Evolutionary conservation across 2,113 vertebrate genomes (phyloP), one percentile per base, ranked within the genome.

Genomic region (Phaetusa simplex): DNA sequence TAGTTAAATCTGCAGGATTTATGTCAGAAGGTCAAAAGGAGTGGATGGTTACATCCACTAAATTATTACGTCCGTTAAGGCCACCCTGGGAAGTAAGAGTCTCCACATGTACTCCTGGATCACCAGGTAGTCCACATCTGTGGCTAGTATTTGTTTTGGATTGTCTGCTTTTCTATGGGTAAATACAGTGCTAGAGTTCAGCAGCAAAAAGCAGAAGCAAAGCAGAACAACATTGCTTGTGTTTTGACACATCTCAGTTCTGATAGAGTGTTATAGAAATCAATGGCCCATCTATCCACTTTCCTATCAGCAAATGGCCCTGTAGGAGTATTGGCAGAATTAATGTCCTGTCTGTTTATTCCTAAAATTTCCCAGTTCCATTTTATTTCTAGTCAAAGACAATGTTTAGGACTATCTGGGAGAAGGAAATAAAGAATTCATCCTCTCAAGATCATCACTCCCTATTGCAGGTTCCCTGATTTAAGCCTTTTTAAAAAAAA

Each of bases 1-100:
- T 58, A 72, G 53, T 43, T 86, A 86, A 83, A 29, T 86, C 53
- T 95, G 29, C 58, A 56, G 82, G n/a, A 92, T 92, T 96, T 90
- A 45, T 92, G 34, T 62, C 38, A 56, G 38, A 77, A 94, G 23
- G 52, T 92, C 19, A 47, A 82, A 96, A 88, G 62, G 36, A 93
- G 76, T 61, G 38, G 93, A 84, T 80, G 86, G 20, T 45, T 62
- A 26, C 30, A 76, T 67, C 55, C 92, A 43, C 47, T 95, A 69
- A 91, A 95, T 67, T 0, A 59, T 90, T 73, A 61, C 59, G 20
- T 92, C 23, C 42, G 12, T 73, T 74, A 50, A 66, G 79, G 34
- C 71, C 55, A 82, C 32, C 13, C 47, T 71, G 19, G 26, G 76
- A 84, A 87, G 74, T 82, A 62, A 82, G 86, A 81, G 62, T 90